These are phyloP conservation scores for Penaeus indicus DNA, from an alignment of 1,140 invertebrate species.

Conservation along the genomic window DNA sequence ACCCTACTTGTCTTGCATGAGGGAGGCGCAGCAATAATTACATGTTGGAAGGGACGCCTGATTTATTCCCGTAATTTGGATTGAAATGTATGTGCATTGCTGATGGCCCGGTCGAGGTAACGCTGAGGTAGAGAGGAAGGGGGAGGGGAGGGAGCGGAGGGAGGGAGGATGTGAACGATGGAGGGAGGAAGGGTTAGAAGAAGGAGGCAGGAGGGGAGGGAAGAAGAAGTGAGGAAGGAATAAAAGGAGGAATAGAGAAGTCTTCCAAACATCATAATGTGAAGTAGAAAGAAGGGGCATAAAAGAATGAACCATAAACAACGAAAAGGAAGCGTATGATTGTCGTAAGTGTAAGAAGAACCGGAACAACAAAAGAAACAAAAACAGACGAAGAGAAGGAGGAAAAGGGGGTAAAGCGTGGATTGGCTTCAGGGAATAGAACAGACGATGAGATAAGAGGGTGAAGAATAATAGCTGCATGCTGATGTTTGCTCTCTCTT, in stretches of 20 bases:
- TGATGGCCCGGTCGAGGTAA: slow-evolving; percentile 48
- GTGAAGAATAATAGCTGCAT: neutral
- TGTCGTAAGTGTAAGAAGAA: neutral
- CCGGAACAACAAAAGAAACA: no score
- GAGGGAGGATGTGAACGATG: neutral
- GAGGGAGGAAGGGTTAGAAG: neutral
- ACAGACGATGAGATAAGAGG: neutral
- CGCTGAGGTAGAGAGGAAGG: slow-evolving; percentile 34
- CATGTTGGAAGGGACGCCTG: slow-evolving; percentile 61
- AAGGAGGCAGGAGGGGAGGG: neutral
- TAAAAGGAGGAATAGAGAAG: no score
- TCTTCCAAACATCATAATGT: no score
- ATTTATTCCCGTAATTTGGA: slow-evolving; percentile 64
- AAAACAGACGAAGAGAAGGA: neutral
- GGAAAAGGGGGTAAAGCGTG: neutral
- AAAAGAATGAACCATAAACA: no score
- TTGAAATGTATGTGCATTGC: slow-evolving; percentile 64
- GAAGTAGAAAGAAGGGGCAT: no score
- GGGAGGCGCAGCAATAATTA: slow-evolving; percentile 61
- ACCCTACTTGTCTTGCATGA: slow-evolving; percentile 63
- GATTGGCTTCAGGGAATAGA: no score
- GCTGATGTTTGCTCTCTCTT: neutral
- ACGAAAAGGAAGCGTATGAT: no score
- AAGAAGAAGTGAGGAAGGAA: neutral
- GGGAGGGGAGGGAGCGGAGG: slow-evolving; percentile 3